phyloP scores from a whole-genome alignment of 2,113 vertebrate genomes.

The Cyphomyrus discorhynchus region DNA sequence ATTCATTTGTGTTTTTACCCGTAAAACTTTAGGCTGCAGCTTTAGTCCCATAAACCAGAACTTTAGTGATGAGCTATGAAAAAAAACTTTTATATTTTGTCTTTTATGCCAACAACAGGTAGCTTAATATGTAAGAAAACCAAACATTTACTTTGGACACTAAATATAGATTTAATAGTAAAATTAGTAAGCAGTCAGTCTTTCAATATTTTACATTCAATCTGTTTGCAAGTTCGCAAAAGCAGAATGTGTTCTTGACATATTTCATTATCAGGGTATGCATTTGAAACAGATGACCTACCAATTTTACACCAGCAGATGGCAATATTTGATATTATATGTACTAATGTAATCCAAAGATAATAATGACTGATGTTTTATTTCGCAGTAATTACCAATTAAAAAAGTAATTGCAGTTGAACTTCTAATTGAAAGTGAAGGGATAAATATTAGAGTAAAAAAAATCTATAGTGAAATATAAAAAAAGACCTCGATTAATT shows the following conservation, averaged over 20 bases:
- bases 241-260: background rate
- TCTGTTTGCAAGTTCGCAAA: background rate
- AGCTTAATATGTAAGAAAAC: background rate
- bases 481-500: background rate
- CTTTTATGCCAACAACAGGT: background rate
- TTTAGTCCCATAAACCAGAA: background rate
- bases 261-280: background rate
- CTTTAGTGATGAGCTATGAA: background rate
- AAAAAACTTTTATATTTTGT: background rate
- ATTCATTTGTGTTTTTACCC: background rate
- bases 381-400: background rate
- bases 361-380: background rate
- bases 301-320: background rate
- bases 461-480: background rate
- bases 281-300: background rate
- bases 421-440: background rate
- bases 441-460: background rate
- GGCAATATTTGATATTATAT: background rate
- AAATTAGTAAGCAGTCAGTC: background rate
- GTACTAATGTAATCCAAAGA: background rate
- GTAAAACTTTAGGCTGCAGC: background rate
- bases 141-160: background rate
- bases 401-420: background rate
- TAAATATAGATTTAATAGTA: background rate
- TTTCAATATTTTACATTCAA: background rate